A percentile compares a stretch with the other conserved stretches of the same genome.
Conservation (phyloP, 2,113 vertebrate species). For the Mesocricetus auratus region DNA sequence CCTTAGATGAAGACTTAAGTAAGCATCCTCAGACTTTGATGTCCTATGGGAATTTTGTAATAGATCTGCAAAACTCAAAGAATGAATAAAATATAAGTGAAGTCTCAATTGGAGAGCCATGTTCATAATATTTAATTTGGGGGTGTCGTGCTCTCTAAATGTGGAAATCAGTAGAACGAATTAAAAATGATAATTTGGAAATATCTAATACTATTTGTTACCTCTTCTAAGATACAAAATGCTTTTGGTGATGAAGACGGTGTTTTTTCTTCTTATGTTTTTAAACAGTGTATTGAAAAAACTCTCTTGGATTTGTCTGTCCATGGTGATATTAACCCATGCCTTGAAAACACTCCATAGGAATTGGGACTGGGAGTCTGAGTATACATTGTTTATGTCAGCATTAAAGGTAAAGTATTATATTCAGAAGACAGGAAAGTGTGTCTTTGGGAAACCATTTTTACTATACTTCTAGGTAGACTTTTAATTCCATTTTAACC, state of each 20-base stretch:
- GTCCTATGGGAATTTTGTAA: background rate
- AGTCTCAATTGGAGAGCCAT: background rate
- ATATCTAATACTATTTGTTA: conserved; percentile 43
- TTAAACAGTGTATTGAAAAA: conserved; percentile 91
- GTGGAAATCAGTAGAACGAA: background rate
- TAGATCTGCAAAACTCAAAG: background rate
- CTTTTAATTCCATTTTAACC: background rate
- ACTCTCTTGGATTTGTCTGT: conserved; percentile 94
- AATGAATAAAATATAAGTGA: background rate
- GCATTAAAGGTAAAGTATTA: conserved; percentile 94
- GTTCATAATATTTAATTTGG: conserved; percentile 3
- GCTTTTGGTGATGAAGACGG: background rate
- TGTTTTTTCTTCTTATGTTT: conserved; percentile 38
- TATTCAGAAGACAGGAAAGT: conserved; percentile 67
- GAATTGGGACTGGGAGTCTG: conserved; percentile 99
- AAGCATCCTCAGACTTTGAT: background rate
- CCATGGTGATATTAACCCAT: conserved; percentile 92
- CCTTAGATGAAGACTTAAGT: background rate
- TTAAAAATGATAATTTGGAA: background rate
- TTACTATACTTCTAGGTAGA: background rate
- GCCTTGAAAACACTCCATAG: conserved; percentile 97
- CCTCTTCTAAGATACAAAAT: conserved; percentile 35
- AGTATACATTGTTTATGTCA: conserved; percentile 98
- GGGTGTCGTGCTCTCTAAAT: background rate
- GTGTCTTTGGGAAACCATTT: background rate